Percentiles rank a stretch among this genome's conserved stretches.
Conservation (phyloP, 1,140 invertebrate genomes). For the Carcinoscorpius rotundicauda region DNA sequence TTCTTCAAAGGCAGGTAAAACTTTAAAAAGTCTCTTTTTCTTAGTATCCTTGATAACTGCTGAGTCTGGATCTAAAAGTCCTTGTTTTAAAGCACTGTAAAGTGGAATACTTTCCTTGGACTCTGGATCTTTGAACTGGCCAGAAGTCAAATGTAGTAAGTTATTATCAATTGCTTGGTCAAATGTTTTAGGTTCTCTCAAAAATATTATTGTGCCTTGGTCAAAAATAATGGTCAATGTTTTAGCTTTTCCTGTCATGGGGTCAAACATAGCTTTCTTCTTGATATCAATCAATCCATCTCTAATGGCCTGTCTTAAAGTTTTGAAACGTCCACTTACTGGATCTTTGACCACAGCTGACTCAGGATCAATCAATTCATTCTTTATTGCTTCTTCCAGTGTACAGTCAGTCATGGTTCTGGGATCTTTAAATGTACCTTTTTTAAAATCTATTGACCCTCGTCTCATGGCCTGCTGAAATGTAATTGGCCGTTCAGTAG, state of each 20-base stretch:
- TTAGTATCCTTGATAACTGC: slow-evolving; percentile 66
- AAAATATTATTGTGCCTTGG: slow-evolving; percentile 53
- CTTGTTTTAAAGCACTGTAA: slow-evolving; percentile 67
- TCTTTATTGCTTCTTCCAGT: slow-evolving; percentile 50
- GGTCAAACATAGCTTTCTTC: slow-evolving; percentile 51
- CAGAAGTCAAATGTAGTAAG: slow-evolving; percentile 58
- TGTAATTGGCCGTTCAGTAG: slow-evolving; percentile 52
- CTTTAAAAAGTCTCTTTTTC: slow-evolving; percentile 54
- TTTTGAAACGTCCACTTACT: slow-evolving; percentile 54
- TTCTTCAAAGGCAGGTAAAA: slow-evolving; percentile 65
- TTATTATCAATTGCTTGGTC: slow-evolving; percentile 60
- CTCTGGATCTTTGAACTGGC: slow-evolving; percentile 64
- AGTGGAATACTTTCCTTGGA: slow-evolving; percentile 62
- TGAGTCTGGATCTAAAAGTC: slow-evolving; percentile 60
- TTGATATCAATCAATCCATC: slow-evolving; percentile 55
- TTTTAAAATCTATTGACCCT: slow-evolving; percentile 54
- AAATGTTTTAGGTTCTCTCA: slow-evolving; percentile 45
- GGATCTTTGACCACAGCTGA: slow-evolving; percentile 53
- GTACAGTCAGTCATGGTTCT: slow-evolving; percentile 61
- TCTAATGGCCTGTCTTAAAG: slow-evolving; percentile 52
- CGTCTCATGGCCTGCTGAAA: slow-evolving; percentile 43
- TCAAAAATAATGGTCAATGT: slow-evolving; percentile 58
- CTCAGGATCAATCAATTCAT: slow-evolving; percentile 56
- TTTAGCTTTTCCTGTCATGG: slow-evolving; percentile 46
- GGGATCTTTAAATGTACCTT: slow-evolving; percentile 42